Base-by-base conservation (phyloP, 2,888 invertebrate species). In the Cerastis leucographa region DNA sequence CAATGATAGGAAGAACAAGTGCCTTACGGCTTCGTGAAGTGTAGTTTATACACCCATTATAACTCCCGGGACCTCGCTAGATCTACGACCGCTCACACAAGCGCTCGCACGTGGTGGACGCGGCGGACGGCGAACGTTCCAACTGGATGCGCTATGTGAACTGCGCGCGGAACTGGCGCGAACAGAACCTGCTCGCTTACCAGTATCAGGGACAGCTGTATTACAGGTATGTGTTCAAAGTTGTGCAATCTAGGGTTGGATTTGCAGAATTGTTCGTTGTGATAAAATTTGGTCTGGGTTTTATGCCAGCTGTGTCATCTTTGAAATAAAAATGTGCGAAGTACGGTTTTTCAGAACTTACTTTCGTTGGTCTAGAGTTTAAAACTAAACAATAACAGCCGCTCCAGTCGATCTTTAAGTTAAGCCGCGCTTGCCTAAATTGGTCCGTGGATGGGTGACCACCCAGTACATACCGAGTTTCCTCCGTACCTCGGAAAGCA, bases 71-170 rank as follows among this genome's bases (percentile, higher is more conserved):
- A 3, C 12, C 7, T 17, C 17, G 0, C 9, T 69, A 88, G 87
- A 85, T 88, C 67, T 84, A 85, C 71, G 78, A 76, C 6, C 67
- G 77, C 25, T 54, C 80, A 6, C 76, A 81, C 67, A 77, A 73
- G 44, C 76, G 54, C 0, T 80, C 80, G 8, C 88, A 91, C 75
- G 90, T 91, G 29, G 84, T 97, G 44, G 97, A 97, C 90, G 97
- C 95, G 8, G 89, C 87, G 2, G 93, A 97, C 79, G 89, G 93
- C 5, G 84, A 90, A 51, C 88, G 88, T 22, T 95, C 97, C 14
- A 97, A 97, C 91, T 97, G 97, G 97, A 95, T 97, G 96, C 93
- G 97, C 19, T 97, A 95, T 86, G 97, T 97, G 12, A 97, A 97
- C 91, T 97, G 97, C 90, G 94, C 97, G 5, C 89, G 97, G 17